These are phyloP conservation scores for Endomychus coccineus DNA, from an alignment of 2,888 invertebrate species.

Conservation along the genomic window DNA sequence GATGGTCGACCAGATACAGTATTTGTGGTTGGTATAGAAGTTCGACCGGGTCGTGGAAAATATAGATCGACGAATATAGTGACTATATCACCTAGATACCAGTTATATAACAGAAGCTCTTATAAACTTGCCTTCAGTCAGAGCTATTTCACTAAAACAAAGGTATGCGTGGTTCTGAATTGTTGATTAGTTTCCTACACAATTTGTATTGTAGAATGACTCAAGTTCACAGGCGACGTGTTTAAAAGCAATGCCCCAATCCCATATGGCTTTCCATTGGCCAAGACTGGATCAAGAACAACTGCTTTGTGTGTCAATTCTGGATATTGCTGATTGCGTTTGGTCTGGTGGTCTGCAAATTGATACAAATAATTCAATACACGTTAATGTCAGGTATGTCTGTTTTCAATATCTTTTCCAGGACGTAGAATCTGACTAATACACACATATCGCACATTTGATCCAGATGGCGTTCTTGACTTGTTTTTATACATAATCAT, in stretches of 20 bases:
- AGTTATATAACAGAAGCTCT: slow-evolving; percentile 81
- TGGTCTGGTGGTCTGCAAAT: slow-evolving; percentile 94
- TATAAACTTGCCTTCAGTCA: slow-evolving; percentile 82
- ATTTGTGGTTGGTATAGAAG: slow-evolving; percentile 82
- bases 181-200: slow-evolving; percentile 1
- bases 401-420: too few species aligned
- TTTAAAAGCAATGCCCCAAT: slow-evolving; percentile 74
- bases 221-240: slow-evolving; percentile 49
- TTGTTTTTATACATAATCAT: too few species aligned
- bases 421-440: too few species aligned
- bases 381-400: slow-evolving; percentile 70
- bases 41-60: slow-evolving; percentile 78
- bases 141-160: slow-evolving; percentile 68
- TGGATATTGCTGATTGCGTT: slow-evolving; percentile 59
- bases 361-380: slow-evolving; percentile 76
- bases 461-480: too few species aligned
- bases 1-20: slow-evolving; percentile 64
- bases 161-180: slow-evolving; percentile 46
- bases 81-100: slow-evolving; percentile 86
- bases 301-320: slow-evolving; percentile 76
- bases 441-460: too few species aligned
- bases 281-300: slow-evolving; percentile 84
- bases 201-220: slow-evolving; percentile 48
- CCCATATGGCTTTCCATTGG: slow-evolving; percentile 96
- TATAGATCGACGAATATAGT: slow-evolving; percentile 88